Conservation (phyloP, 2,113 vertebrate species). For the Cebidichthys violaceus region DNA sequence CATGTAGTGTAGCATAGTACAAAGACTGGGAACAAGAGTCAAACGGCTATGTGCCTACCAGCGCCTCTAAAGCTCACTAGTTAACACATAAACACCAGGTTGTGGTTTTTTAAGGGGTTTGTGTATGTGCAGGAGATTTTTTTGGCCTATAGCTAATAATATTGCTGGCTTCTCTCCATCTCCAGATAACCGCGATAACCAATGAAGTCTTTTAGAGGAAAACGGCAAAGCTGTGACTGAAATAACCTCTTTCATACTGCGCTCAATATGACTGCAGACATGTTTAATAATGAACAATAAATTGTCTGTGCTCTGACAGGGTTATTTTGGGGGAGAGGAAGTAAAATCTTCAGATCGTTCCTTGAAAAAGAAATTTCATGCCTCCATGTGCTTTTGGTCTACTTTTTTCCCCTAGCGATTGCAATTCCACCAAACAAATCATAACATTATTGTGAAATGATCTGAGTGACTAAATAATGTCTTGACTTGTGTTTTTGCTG, state of each 20-base stretch:
- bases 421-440: conserved; percentile 27
- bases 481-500: conserved; percentile 17
- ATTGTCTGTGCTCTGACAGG: conserved; percentile 21
- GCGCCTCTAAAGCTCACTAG: background rate
- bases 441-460: conserved; percentile 45
- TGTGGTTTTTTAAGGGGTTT: background rate
- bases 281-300: conserved; percentile 48
- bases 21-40: background rate
- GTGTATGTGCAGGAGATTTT: background rate
- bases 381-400: background rate
- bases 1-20: background rate
- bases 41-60: background rate
- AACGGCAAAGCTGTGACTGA: background rate
- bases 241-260: conserved; percentile 13
- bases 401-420: background rate
- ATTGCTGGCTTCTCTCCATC: background rate
- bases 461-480: conserved; percentile 34
- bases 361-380: conserved; percentile 22
- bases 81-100: background rate
- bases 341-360: conserved; percentile 39
- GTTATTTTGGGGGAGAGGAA: background rate
- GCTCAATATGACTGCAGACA: conserved; percentile 16
- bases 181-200: background rate
- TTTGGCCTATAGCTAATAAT: background rate
- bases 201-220: conserved; percentile 3